Base-by-base conservation (phyloP, 1,140 invertebrate genomes). In the Sinella curviseta region DNA sequence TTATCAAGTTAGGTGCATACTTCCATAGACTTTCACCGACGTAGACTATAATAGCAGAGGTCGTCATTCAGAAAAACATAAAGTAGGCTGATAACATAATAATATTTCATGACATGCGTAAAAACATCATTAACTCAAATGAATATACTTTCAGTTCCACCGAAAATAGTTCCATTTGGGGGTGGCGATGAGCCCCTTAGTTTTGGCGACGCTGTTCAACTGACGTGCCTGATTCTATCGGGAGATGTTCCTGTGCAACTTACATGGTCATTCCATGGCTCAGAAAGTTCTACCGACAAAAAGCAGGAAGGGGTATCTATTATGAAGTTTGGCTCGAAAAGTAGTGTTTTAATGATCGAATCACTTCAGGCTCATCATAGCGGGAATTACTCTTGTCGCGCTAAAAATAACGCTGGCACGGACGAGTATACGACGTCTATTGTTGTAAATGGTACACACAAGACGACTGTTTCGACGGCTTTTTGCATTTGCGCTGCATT, bases 401-500 rank as follows among this genome's bases (percentile, higher is more conserved):
- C 74, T 24, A n/a, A n/a, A 12, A 75, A 75, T 30, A 48, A n/a
- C 28, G 74, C 24, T 35, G 74, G 74, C 3, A 48, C 35, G 4
- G 74, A 75, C 36, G 74, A 54, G 74, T 75, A 24, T 48, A 75
- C 34, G 1, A 26, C 35, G 34, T 8, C 74, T 4, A 4, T 75
- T 2, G 74, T 75, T 75, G 92, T 94, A 83, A 93, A 94, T 88
- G 93, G 93, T 94, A 74, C 86, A n/a, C n/a, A n/a, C n/a, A n/a
- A n/a, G n/a, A n/a, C n/a, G n/a, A n/a, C n/a, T n/a, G n/a, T n/a
- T n/a, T n/a, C n/a, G n/a, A n/a, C n/a, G n/a, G n/a, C n/a, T n/a
- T n/a, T n/a, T n/a, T n/a, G n/a, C n/a, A n/a, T n/a, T n/a, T n/a
- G n/a, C n/a, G n/a, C n/a, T n/a, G n/a, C n/a, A n/a, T n/a, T n/a